Percentiles rank a stretch among this genome's conserved stretches.
Conservation (phyloP, 2,113 vertebrate genomes). For the Xenopus tropicalis region DNA sequence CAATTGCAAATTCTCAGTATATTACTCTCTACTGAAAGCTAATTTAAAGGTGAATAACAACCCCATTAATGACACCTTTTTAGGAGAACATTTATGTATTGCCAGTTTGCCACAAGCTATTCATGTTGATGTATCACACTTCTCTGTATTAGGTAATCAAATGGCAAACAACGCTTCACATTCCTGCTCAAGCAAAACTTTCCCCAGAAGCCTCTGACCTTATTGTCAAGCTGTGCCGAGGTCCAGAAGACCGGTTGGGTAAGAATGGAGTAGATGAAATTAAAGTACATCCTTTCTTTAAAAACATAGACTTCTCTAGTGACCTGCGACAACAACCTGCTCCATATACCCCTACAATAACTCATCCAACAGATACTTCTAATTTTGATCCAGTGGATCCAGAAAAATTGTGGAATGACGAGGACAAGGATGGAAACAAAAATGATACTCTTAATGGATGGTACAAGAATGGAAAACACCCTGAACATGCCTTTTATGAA, state of each 20-base stretch:
- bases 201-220: slow-evolving; percentile 91
- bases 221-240: slow-evolving; percentile 89
- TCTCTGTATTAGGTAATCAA: slow-evolving; percentile 86
- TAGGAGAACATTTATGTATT: no score
- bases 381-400: slow-evolving; percentile 98
- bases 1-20: no score
- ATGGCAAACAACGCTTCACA: slow-evolving; percentile 91
- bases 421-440: slow-evolving; percentile 76
- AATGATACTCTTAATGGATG: slow-evolving; percentile 88
- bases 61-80: no score
- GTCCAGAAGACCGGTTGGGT: slow-evolving; percentile 90
- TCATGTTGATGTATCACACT: neutral
- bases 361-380: slow-evolving; percentile 91
- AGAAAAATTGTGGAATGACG: slow-evolving; percentile 90
- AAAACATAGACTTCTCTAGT: slow-evolving; percentile 86
- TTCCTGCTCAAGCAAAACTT: slow-evolving; percentile 85
- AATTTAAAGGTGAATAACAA: no score
- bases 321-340: slow-evolving; percentile 87
- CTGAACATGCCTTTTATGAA: slow-evolving; percentile 96
- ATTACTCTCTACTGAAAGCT: no score
- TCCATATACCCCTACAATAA: slow-evolving; percentile 91
- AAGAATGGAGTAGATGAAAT: slow-evolving; percentile 93
- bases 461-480: slow-evolving; percentile 96
- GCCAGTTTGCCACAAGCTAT: no score
- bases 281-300: slow-evolving; percentile 94